Evolutionary conservation across 2,888 invertebrate species (phyloP), one percentile per base, ranked within the genome.

Genomic region (Oscheius myriophilus): DNA sequence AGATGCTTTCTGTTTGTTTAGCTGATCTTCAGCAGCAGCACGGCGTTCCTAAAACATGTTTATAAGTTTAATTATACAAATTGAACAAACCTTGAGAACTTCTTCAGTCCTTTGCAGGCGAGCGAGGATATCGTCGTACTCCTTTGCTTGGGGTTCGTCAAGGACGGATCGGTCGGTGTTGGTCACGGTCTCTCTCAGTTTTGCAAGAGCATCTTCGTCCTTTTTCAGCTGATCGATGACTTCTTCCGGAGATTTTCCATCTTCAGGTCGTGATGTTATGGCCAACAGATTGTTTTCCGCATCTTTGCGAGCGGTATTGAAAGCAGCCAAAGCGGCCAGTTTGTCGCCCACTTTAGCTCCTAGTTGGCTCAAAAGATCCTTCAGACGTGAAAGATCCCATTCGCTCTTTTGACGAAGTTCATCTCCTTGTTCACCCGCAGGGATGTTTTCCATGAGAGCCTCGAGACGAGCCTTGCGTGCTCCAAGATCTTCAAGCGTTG

Each of bases 271-370:
- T 45, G 67, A 55, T 33, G 75, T 72, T 55, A 75, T 70, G 41
- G 69, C 72, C 61, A 75, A 66, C 25, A 75, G 73, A 49, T 73
- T 55, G 25, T 73, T 73, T 67, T 77, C 78, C 49, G 74, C 73
- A 23, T 75, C 72, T 63, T 75, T 76, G 54, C 77, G 72, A 61
- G 73, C 70, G 9, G 76, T 73, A 33, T 72, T 75, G 73, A 76
- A 76, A 18, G 76, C 71, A 43, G 76, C 79, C 59, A 76, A 73
- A 59, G 79, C 76, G 46, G 76, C 76, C 33, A 76, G 58, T 52
- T 76, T 76, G 68, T 79, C 76, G 33, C 76, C 79, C 63, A 79
- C 72, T 26, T 72, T 73, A 52, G 67, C 69, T 52, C 72, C 73
- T 26, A 79, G 70, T 51, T 70, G 62, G 63, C 69, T 72, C 59